A percentile compares a stretch with the other conserved stretches of the same genome.
Evolutionary conservation across 2,888 invertebrate species (phyloP).

Genomic region (Andrena fulva): DNA sequence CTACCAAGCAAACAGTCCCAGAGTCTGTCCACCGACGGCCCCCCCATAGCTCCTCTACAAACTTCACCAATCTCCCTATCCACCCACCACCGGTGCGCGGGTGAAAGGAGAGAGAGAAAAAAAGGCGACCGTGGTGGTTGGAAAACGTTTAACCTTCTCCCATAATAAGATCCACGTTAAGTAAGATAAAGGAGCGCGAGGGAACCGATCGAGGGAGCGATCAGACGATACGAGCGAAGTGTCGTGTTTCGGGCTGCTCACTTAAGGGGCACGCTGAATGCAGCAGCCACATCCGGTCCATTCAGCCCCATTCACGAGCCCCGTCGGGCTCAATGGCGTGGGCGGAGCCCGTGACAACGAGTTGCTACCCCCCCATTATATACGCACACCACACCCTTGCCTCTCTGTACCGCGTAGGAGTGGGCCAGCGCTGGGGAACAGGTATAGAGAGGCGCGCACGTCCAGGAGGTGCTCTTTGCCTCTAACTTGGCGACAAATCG

Average conservation of each 20-base stretch:
- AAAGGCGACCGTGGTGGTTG: conserved; percentile 4
- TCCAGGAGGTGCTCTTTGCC: conserved; percentile 39
- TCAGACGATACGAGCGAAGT: conserved; percentile 80
- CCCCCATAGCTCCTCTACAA: neutral
- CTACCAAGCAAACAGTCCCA: neutral
- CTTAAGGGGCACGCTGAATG: conserved; percentile 80
- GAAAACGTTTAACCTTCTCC: conserved; percentile 59
- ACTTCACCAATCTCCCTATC: neutral
- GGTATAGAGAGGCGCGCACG: conserved; percentile 44
- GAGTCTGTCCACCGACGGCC: neutral
- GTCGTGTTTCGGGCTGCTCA: conserved; percentile 84
- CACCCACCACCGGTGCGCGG: neutral
- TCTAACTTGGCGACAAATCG: conserved; percentile 81
- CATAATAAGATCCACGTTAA: conserved; percentile 63
- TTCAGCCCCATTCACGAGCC: conserved; percentile 78
- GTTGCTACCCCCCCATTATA: conserved; percentile 69
- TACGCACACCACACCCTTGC: conserved; percentile 60
- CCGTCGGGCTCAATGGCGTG: conserved; percentile 76
- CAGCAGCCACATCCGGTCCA: conserved; percentile 84
- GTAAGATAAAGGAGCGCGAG: conserved; percentile 63
- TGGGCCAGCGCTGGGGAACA: neutral
- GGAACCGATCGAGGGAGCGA: conserved; percentile 65
- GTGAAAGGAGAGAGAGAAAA: neutral
- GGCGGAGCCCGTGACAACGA: conserved; percentile 78
- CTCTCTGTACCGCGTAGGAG: conserved; percentile 33